Evolutionary conservation across 2,797 vertebrate species (phyloP), one percentile per base, ranked within the genome.

Genomic region (Dallia pectoralis): DNA sequence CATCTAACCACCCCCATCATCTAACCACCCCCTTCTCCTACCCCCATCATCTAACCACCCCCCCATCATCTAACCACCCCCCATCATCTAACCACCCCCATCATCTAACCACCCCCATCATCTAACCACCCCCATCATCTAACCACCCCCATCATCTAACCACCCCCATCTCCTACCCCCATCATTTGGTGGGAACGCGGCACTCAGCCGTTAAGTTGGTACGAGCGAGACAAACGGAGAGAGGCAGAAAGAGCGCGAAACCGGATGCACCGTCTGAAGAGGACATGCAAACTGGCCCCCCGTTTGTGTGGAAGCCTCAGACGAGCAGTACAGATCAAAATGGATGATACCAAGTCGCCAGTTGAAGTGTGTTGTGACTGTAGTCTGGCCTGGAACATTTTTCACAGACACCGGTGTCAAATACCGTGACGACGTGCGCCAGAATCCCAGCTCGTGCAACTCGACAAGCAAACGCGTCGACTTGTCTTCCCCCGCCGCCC

Each of bases 221-320:
- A 9, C 22, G 61, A 65, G 29, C 9, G 22, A 14, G 40, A 51
- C n/a, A n/a, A n/a, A n/a, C n/a, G n/a, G 16, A 64, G 69, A 75
- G 47, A 71, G 30, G 77, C 67, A 48, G 44, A 66, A 30, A 75
- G 29, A 22, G 69, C 7, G 14, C 2, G 56, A 62, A 56, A 0
- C 22, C 27, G 40, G 15, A 62, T 25, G 14, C 32, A 32, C 56
- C 25, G 19, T 32, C 29, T 22, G 32, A 36, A 44, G 33, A 19
- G 16, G 36, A 29, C 33, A 59, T 70, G 40, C n/a, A 44, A 44
- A 22, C 0, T 22, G 62, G 69, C 51, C 0, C 7, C 22, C 48
- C 6, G 48, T 69, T 48, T 53, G 11, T 29, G 29, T 49, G 47
- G 19, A 4, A 8, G 22, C 47, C 19, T 25, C 0, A 11, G 18